Evolutionary conservation across 2,797 vertebrate species (phyloP), one percentile per base, ranked within the genome.

Genomic region (Myotis pilosus): DNA sequence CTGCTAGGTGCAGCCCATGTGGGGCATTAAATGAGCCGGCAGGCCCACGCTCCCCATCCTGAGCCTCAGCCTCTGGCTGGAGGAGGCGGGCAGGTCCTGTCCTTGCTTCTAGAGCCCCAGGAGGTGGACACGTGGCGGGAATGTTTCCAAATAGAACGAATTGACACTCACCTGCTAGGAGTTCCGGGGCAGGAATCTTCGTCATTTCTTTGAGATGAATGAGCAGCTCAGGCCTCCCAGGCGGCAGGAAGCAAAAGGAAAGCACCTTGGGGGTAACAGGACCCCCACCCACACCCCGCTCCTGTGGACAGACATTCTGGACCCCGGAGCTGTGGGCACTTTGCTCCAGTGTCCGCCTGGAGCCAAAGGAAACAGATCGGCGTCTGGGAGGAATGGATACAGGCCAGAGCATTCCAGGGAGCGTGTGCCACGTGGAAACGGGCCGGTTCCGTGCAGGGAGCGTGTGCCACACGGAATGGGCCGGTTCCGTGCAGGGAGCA

Each of bases 361-460:
- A 88, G 78, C 90, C 92, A 57, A 76, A 41, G 10, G 60, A 80
- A 92, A 91, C 16, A 53, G 72, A 87, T 88, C 44, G 22, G 81
- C 90, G 92, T 87, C 74, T 89, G 92, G 51, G 92, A 74, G 47
- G 76, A 87, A 44, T 33, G 92, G 79, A 62, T 22, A 17, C 11
- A 1, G 72, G 69, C 87, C 78, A 19, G 41, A 9, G 19, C 62
- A 16, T 83, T 64, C 78, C 74, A 55, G 47, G 60, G 87, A 80
- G 76, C 69, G 17, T 47, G 75, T 71, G 62, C 68, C 87, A 76
- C 72, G 4, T 16, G 91, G 36, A 84, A 89, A 28, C 5, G 44
- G 85, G 90, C 96, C 64, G 0, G 53, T 55, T 55, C 53, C 20
- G 3, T 22, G 53, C 74, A 55, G 47, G 60, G 87, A 83, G 76